Base-by-base conservation (phyloP, 2,797 vertebrate species). In the Adelosebastes latens region DNA sequence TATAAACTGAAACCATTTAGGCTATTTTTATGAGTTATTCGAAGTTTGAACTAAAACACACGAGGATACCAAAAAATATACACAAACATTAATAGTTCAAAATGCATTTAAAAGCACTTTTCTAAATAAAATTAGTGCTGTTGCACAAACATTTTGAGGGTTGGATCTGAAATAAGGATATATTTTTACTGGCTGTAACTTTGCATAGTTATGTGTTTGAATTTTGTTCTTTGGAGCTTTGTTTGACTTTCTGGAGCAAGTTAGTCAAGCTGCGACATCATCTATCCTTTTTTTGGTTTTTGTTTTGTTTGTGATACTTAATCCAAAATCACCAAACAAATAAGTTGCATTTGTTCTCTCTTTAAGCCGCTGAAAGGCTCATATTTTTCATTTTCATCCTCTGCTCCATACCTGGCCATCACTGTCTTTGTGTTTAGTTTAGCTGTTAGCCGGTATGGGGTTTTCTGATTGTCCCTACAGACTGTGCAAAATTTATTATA, bases 11-110 rank as follows among this genome's bases (percentile, higher is more conserved):
- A 79, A 71, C 34, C 31, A 56, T 61, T 75, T 11, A 7, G 27
- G 68, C 16, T 73, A 70, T 83, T 66, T 79, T 24, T 52, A 72
- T 49, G 18, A 76, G 16, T 39, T 53, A 16, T 77, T 42, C 39
- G 14, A 42, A 42, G 39, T 42, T 16, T 16, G 39, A 42, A 42
- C 14, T 1, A 42, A 42, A 49, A 53, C 29, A 55, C n/a, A 27
- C 22, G 3, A 16, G 32, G 9, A 63, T 46, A 70, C 13, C 5
- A 20, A 52, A 53, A 27, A 42, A 67, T 13, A 36, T 8, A 53
- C 32, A 39, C 18, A 32, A 49, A 58, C 20, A 79, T 59, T 32
- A 16, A 67, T 14, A 31, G 24, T 22, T 74, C 12, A 22, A 49
- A 49, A 49, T 49, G 46, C 18, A 42, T 16, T 42, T 42, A 46